These are phyloP conservation scores for Mormyrus hasselquistii DNA, from an alignment of 2,797 vertebrate genomes.

Conservation along the genomic window DNA sequence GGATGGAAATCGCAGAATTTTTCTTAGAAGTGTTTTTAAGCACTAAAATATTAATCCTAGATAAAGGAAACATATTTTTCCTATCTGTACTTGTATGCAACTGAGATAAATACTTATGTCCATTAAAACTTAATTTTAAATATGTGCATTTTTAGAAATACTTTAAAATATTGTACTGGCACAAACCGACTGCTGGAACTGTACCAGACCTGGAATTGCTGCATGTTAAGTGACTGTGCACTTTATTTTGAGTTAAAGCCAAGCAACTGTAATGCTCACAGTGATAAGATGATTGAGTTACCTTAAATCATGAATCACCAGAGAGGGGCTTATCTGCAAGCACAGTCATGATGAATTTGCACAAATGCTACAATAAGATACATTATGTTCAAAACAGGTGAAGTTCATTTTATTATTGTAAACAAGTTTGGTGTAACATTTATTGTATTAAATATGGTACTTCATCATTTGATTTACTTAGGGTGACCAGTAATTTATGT, in stretches of 20 bases:
- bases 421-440: not conserved
- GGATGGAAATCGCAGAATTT: not conserved
- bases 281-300: not conserved
- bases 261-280: not conserved
- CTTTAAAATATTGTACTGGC: not conserved
- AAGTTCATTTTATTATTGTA: not conserved
- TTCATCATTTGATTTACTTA: not conserved
- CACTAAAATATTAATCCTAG: not conserved
- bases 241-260: not conserved
- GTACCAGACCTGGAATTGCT: not conserved
- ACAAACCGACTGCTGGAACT: not conserved
- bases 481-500: not conserved
- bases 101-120: not conserved
- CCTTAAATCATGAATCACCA: not conserved
- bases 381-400: not conserved
- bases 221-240: conserved; percentile 1
- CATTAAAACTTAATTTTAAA: not conserved
- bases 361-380: not conserved
- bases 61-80: not conserved
- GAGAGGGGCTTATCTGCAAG: not conserved
- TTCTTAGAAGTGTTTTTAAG: not conserved
- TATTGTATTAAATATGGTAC: not conserved
- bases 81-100: not conserved
- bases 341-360: not conserved
- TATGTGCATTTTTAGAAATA: not conserved